Evolutionary conservation across 1,140 invertebrate genomes (phyloP).

Genomic region (Doryteuthis pealeii): DNA sequence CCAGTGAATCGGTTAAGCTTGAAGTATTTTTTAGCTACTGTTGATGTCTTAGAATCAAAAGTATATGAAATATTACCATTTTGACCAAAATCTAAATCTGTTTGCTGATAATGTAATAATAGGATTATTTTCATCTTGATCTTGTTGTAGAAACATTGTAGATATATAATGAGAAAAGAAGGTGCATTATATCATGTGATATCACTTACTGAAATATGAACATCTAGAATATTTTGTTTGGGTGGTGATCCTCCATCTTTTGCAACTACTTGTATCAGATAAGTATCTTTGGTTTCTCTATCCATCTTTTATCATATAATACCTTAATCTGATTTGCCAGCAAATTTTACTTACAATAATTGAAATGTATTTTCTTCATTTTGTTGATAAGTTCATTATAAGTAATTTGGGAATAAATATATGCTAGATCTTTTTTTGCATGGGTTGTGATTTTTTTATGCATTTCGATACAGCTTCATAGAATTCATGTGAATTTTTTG

Average conservation of each 20-base stretch:
- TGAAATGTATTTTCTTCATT: conserved; percentile 55
- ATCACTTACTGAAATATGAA: conserved; percentile 74
- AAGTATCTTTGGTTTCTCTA: conserved; percentile 38
- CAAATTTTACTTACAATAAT: conserved; percentile 29
- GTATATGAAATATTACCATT: conserved; percentile 66
- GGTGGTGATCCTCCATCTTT: conserved; percentile 45
- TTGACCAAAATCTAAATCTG: conserved; percentile 46
- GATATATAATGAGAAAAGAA: conserved; percentile 65
- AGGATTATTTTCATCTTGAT: conserved; percentile 30
- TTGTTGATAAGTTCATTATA: not conserved
- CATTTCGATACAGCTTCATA: conserved; percentile 37
- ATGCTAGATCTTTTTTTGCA: conserved; percentile 23
- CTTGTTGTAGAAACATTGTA: conserved; percentile 49
- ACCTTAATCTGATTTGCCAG: conserved; percentile 39
- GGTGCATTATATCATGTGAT: conserved; percentile 95
- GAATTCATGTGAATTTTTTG: conserved; percentile 32
- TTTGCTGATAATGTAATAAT: conserved; percentile 41
- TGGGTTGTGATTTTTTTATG: conserved; percentile 11
- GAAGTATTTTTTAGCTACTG: conserved; percentile 79
- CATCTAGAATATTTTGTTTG: conserved; percentile 41
- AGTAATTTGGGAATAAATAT: not conserved
- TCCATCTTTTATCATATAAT: conserved; percentile 36
- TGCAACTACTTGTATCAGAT: conserved; percentile 40
- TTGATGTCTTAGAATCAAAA: conserved; percentile 79
- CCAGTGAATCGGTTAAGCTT: conserved; percentile 69